These are phyloP conservation scores for Procambarus virginalis DNA, from an alignment of 1,140 invertebrate species.

Conservation along the genomic window DNA sequence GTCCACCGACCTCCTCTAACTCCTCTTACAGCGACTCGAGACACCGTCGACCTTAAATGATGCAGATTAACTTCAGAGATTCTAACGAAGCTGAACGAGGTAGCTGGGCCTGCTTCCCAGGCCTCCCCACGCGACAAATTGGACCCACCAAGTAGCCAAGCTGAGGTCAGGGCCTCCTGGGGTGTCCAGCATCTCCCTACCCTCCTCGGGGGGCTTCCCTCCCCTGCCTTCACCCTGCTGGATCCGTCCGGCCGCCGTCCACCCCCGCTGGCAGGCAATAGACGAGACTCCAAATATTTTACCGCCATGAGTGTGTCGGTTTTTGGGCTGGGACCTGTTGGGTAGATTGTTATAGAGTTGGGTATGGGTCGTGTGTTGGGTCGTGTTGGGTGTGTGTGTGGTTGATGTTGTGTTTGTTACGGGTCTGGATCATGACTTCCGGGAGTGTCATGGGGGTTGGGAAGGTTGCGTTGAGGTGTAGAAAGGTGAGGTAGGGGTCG, in stretches of 20 bases:
- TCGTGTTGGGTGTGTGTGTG: no score
- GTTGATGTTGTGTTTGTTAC: no score
- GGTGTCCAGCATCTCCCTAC: background rate
- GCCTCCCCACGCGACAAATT: conserved; percentile 47
- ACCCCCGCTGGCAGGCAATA: conserved; percentile 30
- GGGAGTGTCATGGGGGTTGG: no score
- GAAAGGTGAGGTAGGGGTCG: no score
- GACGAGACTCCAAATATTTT: conserved; percentile 44
- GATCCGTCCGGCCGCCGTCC: conserved; percentile 6
- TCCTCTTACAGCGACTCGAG: no score
- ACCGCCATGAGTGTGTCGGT: conserved; percentile 18
- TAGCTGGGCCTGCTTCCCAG: background rate
- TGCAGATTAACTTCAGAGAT: background rate
- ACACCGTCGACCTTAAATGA: background rate
- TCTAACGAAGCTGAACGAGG: background rate
- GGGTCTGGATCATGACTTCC: no score
- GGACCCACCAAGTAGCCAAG: conserved; percentile 56
- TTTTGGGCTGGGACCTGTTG: no score
- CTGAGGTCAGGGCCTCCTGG: conserved; percentile 46
- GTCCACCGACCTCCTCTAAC: no score
- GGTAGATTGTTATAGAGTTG: no score
- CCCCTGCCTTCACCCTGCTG: conserved; percentile 3
- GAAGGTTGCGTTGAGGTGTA: no score
- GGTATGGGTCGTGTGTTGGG: no score
- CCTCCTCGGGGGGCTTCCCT: no score